Percentiles rank a stretch among this genome's conserved stretches.
phyloP scores from a whole-genome alignment of 2,888 invertebrate species.

The Rotaria sp. region DNA sequence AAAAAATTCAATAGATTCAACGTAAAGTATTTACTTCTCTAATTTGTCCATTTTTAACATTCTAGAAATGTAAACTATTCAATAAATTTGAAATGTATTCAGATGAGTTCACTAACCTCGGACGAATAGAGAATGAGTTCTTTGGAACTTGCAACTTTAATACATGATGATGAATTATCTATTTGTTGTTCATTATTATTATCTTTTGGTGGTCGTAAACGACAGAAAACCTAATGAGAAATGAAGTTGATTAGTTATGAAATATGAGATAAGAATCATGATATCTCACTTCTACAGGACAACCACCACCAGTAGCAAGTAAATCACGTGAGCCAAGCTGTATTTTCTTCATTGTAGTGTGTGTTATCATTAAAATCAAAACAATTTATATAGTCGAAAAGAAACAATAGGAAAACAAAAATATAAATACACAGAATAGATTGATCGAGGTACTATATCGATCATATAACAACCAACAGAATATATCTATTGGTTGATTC shows the following conservation, averaged over 20 bases:
- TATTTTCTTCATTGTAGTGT: conserved; percentile 4
- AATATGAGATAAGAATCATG: no score
- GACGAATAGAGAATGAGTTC: not conserved
- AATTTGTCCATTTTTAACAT: not conserved
- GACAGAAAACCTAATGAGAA: not conserved
- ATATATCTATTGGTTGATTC: not conserved
- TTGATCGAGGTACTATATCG: not conserved
- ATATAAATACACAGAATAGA: not conserved
- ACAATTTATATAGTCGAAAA: not conserved
- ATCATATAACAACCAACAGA: not conserved
- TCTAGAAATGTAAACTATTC: not conserved
- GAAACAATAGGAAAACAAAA: not conserved
- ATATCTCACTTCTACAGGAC: conserved; percentile 9
- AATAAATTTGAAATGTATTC: no score
- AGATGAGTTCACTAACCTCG: not conserved
- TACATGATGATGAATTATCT: conserved; percentile 5
- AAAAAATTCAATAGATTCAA: not conserved
- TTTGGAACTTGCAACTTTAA: not conserved
- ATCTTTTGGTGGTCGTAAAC: conserved; percentile 7
- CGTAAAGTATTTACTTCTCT: not conserved
- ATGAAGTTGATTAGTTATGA: not conserved
- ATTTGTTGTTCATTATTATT: not conserved
- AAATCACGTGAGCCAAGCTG: conserved; percentile 8
- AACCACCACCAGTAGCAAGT: not conserved
- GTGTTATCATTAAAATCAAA: not conserved